Conservation (phyloP, 2,888 invertebrate species). For the Drosophila aldrichi region DNA sequence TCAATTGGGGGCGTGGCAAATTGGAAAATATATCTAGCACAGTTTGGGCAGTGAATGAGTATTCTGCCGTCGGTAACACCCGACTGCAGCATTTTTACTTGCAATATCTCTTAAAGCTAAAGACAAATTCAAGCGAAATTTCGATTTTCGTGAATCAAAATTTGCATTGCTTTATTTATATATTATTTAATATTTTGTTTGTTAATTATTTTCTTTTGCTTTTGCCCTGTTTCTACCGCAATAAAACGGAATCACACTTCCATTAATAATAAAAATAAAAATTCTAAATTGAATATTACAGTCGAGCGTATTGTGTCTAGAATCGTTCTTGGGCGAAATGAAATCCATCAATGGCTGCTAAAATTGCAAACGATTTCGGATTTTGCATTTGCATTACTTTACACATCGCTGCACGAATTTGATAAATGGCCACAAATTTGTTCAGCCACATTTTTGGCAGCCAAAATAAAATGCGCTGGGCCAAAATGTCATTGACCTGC, state of each 20-base stretch:
- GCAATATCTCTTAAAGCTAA: too few relatives aligned
- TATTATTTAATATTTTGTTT: background rate
- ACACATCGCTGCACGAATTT: slow-evolving; percentile 59
- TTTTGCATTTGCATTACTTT: slow-evolving; percentile 41
- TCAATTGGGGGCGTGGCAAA: too few relatives aligned
- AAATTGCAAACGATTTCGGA: slow-evolving; percentile 21
- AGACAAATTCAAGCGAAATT: background rate
- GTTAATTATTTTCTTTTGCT: too few relatives aligned
- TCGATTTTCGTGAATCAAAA: background rate
- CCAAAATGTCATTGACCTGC: slow-evolving; percentile 59
- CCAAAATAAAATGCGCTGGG: slow-evolving; percentile 45
- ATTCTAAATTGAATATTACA: background rate
- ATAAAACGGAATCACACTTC: background rate
- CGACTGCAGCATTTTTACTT: too few relatives aligned
- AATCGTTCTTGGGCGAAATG: background rate
- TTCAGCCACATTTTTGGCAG: slow-evolving; percentile 25
- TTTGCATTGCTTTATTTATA: background rate
- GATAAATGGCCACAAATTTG: slow-evolving; percentile 56
- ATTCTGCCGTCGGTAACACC: too few relatives aligned
- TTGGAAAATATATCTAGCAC: too few relatives aligned
- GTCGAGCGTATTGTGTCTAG: background rate
- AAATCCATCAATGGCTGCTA: slow-evolving; percentile 25
- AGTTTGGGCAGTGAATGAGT: too few relatives aligned
- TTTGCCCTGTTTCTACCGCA: background rate
- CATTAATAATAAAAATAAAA: background rate